Evolutionary conservation across 2,113 vertebrate genomes (phyloP).

Genomic region (Varanus salvator): DNA sequence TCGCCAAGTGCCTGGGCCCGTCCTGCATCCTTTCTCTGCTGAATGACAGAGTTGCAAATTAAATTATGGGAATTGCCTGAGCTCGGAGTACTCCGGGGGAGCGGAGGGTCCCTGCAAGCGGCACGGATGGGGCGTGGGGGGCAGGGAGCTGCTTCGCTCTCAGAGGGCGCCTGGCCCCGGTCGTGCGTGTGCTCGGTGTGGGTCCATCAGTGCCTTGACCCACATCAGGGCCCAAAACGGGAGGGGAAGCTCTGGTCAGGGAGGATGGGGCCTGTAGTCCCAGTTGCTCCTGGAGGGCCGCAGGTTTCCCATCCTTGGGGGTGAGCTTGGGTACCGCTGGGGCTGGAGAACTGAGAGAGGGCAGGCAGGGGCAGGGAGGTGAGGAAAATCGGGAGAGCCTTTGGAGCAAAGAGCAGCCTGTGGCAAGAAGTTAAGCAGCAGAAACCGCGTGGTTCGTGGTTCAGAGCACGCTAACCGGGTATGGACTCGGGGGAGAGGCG

Average conservation of each 20-base stretch:
- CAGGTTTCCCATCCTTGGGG: no score
- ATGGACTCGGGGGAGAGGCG: background rate
- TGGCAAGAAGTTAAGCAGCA: background rate
- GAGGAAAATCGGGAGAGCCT: no score
- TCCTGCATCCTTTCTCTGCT: background rate
- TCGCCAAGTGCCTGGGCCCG: background rate
- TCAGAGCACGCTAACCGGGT: background rate
- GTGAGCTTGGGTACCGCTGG: background rate
- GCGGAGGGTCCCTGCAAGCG: no score
- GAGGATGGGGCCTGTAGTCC: no score
- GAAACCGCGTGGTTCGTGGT: background rate
- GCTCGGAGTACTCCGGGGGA: background rate
- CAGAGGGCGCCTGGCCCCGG: background rate
- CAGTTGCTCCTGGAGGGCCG: background rate
- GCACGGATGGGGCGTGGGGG: conserved; percentile 18
- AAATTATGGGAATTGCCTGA: background rate
- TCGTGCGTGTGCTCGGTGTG: rapidly evolving
- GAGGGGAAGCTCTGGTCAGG: no score
- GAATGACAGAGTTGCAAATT: conserved; percentile 3
- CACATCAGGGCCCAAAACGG: no score
- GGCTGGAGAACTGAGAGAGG: background rate
- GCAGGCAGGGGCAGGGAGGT: background rate
- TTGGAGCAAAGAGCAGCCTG: background rate
- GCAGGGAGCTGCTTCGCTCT: background rate
- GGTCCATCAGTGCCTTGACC: background rate